These are phyloP conservation scores for Oreochromis aureus DNA, from an alignment of 2,113 vertebrate genomes.

Conservation along the genomic window DNA sequence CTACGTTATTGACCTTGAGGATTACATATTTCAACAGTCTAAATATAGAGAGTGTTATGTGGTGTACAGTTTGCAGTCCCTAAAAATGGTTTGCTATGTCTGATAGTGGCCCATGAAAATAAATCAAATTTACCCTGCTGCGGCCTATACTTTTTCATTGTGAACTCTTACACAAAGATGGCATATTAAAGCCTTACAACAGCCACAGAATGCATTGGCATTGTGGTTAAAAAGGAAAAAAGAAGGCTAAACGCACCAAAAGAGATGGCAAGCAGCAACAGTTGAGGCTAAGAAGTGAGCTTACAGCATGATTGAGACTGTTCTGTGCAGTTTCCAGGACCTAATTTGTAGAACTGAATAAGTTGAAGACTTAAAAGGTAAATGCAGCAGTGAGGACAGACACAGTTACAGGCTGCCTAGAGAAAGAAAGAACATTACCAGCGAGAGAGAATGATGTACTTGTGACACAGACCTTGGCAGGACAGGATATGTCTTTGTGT, in stretches of 20 bases:
- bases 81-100: background rate
- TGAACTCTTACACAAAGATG: background rate
- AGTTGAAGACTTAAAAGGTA: background rate
- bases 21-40: background rate
- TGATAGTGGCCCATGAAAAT: background rate
- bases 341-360: background rate
- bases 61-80: background rate
- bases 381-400: background rate
- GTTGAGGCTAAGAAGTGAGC: background rate
- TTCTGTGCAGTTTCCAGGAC: background rate
- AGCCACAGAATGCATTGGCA: background rate
- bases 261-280: background rate
- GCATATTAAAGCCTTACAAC: conserved; percentile 9
- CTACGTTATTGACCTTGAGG: background rate
- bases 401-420: background rate
- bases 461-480: conserved; percentile 21
- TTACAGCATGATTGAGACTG: background rate
- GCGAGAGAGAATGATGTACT: background rate
- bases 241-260: background rate
- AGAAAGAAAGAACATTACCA: background rate
- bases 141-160: background rate
- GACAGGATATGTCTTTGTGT: conserved; percentile 43
- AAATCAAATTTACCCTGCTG: background rate
- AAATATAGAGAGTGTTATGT: background rate
- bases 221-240: background rate